Percentiles rank a stretch among this genome's conserved stretches.
Conservation (phyloP, 2,113 vertebrate genomes). For the Tiliqua scincoides region DNA sequence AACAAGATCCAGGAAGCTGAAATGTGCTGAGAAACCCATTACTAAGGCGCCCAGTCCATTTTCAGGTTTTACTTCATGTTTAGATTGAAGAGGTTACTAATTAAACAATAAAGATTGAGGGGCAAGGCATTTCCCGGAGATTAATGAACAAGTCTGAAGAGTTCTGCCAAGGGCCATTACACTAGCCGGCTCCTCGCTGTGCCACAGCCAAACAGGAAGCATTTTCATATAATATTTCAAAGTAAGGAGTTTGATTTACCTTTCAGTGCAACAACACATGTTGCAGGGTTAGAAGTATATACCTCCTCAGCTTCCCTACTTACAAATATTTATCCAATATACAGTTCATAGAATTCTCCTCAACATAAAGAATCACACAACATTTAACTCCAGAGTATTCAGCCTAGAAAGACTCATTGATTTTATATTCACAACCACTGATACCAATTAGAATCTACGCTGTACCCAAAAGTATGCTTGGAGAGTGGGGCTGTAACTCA, state of each 20-base stretch:
- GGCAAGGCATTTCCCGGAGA: constrained; percentile 52
- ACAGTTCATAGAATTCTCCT: neutral
- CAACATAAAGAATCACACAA: neutral
- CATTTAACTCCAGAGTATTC: neutral
- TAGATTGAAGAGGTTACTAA: constrained; percentile 54
- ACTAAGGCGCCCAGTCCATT: constrained; percentile 36
- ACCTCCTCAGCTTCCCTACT: neutral
- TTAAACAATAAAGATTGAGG: constrained; percentile 46
- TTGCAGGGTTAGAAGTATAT: neutral
- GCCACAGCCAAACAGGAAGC: constrained; percentile 45
- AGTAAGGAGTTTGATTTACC: constrained; percentile 2
- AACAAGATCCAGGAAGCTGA: neutral
- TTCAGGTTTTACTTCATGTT: constrained; percentile 39
- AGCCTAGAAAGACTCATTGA: neutral
- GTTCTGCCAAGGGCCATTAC: constrained; percentile 46
- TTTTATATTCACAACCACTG: neutral
- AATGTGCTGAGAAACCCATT: constrained; percentile 30
- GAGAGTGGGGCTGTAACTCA: neutral
- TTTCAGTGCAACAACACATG: neutral
- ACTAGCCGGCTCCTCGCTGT: constrained; percentile 40
- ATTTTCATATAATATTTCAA: constrained; percentile 41
- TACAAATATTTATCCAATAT: neutral
- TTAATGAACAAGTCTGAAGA: constrained; percentile 63
- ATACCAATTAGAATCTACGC: neutral
- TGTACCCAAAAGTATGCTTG: neutral